Conservation (phyloP, 1,140 invertebrate genomes). For the Melipona quadrifasciata region DNA sequence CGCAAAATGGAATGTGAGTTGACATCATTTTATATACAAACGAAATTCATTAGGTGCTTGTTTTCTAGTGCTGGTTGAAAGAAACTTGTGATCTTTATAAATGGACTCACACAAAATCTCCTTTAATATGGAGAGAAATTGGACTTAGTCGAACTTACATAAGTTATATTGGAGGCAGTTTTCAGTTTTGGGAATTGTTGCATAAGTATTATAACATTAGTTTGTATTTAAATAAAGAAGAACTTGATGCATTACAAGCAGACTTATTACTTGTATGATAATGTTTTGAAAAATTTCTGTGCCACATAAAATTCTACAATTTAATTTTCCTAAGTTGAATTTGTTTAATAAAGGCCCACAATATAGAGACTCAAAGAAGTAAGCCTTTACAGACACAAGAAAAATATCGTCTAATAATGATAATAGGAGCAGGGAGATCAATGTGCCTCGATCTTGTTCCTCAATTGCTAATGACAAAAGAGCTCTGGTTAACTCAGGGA, state of each 20-base stretch:
- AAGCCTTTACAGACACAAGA: constrained; percentile 9
- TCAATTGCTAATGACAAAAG: constrained; percentile 55
- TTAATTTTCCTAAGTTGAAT: neutral
- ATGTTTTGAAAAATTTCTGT: neutral
- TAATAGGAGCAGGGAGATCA: constrained; percentile 61
- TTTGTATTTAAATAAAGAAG: constrained; percentile 34
- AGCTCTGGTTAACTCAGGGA: constrained; percentile 47
- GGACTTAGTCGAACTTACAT: constrained; percentile 24
- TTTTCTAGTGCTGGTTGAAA: constrained; percentile 56
- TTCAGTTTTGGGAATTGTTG: constrained; percentile 58
- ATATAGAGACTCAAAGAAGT: constrained; percentile 8
- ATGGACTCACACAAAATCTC: constrained; percentile 58
- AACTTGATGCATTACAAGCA: constrained; percentile 45
- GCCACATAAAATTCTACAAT: neutral
- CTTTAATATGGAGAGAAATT: constrained; percentile 64
- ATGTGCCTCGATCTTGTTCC: constrained; percentile 58
- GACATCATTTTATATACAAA: neutral
- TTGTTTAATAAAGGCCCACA: constrained; percentile 14
- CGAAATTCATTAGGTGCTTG: neutral
- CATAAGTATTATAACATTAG: constrained; percentile 56
- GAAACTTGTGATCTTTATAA: constrained; percentile 41
- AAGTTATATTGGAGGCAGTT: constrained; percentile 52
- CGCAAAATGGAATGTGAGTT: constrained; percentile 58
- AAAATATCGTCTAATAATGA: constrained; percentile 36
- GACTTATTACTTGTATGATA: constrained; percentile 52